phyloP scores from a whole-genome alignment of 92 coral and sea anemone species.

The Umimayanthus chanpuru region DNA sequence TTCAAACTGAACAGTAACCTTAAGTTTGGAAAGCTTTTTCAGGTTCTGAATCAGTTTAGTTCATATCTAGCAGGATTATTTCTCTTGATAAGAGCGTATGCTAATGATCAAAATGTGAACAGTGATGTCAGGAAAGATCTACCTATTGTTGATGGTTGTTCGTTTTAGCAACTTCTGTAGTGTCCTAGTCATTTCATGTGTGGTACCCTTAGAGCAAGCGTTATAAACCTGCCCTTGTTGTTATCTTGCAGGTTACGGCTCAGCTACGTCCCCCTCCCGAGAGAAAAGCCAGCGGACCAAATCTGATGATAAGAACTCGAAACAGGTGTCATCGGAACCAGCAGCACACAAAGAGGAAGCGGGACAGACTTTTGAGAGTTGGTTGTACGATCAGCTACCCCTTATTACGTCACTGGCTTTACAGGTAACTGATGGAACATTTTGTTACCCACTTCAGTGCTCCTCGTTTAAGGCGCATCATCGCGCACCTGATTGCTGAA shows the following conservation, averaged over 20 bases:
- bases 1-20: too few relatives aligned
- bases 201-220: neutral
- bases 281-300: conserved; percentile 56
- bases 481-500: too few relatives aligned
- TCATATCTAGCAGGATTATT: too few relatives aligned
- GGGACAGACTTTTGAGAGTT: conserved; percentile 74
- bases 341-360: conserved; percentile 47
- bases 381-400: conserved; percentile 90
- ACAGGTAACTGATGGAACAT: conserved; percentile 62
- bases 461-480: too few relatives aligned
- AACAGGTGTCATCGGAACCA: conserved; percentile 50
- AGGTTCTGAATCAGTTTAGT: too few relatives aligned
- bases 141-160: neutral
- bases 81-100: too few relatives aligned
- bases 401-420: conserved; percentile 76
- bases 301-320: conserved; percentile 45
- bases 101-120: too few relatives aligned
- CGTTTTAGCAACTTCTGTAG: neutral
- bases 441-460: neutral
- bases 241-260: conserved; percentile 59
- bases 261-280: conserved; percentile 73
- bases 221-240: neutral
- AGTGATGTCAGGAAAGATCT: too few relatives aligned
- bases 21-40: too few relatives aligned
- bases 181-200: neutral